phyloP scores from a whole-genome alignment of 2,888 invertebrate genomes.

The Pristionchus arcanus region DNA sequence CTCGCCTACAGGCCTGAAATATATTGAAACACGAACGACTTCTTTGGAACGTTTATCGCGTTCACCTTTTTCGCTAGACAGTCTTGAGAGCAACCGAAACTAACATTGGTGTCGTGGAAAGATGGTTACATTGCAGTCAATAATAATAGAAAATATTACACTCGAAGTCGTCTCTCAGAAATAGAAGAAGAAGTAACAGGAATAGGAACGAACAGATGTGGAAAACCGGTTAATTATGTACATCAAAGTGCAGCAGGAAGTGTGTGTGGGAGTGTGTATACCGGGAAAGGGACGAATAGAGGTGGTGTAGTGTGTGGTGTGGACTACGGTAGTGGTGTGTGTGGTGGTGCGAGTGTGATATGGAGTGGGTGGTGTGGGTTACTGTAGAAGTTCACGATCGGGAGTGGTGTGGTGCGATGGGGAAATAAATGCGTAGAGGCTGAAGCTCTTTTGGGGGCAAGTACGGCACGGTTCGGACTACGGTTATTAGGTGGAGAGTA shows the following conservation, averaged over 20 bases:
- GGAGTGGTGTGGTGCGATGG: neutral
- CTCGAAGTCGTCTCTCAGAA: conserved; percentile 41
- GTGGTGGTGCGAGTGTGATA: conserved; percentile 39
- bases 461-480: neutral
- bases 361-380: neutral
- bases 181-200: conserved; percentile 19
- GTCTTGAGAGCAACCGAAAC: conserved; percentile 29
- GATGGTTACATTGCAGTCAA: neutral
- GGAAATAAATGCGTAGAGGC: neutral
- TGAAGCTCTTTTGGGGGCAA: neutral
- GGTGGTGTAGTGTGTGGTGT: conserved; percentile 28
- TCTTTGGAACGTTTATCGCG: neutral
- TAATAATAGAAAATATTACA: neutral
- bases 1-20: neutral
- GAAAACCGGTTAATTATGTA: conserved; percentile 14
- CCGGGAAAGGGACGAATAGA: neutral
- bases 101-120: neutral
- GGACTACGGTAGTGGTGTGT: conserved; percentile 34
- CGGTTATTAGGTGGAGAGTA: neutral
- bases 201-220: neutral
- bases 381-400: neutral
- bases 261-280: neutral
- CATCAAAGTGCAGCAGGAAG: neutral
- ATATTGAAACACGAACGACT: neutral
- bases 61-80: conserved; percentile 13